Conservation (phyloP, 2,113 vertebrate genomes). For the Zapornia atra region DNA sequence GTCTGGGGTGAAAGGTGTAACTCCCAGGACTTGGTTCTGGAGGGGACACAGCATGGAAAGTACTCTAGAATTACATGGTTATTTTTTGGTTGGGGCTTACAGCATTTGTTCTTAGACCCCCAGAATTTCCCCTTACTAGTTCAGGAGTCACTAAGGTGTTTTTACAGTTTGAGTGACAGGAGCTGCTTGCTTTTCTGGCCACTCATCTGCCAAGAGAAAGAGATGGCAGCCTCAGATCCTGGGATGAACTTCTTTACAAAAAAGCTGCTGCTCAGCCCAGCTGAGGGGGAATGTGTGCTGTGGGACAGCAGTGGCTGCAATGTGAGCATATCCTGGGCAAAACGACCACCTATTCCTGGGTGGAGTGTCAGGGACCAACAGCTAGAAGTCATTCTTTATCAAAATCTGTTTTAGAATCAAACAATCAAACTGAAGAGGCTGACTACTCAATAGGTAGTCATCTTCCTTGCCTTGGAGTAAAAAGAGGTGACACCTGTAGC, state of each 20-base stretch:
- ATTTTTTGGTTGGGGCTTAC: neutral
- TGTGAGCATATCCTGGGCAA: neutral
- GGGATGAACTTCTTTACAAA: neutral
- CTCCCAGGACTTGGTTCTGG: neutral
- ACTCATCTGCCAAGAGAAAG: neutral
- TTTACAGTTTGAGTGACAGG: neutral
- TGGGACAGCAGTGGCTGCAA: rapidly evolving
- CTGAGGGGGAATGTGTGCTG: neutral
- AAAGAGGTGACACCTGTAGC: neutral
- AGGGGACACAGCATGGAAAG: neutral
- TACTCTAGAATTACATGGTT: neutral
- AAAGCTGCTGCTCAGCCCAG: neutral
- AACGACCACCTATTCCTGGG: neutral
- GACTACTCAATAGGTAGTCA: neutral
- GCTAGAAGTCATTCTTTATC: neutral
- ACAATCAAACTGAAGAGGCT: neutral
- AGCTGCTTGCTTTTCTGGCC: neutral
- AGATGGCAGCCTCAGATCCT: neutral
- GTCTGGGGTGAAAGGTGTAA: neutral
- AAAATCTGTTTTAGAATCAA: neutral
- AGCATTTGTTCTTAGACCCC: neutral
- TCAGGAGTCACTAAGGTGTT: neutral
- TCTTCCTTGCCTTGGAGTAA: neutral
- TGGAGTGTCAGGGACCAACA: neutral
- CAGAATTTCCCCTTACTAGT: neutral